phyloP scores from a whole-genome alignment of 2,113 vertebrate species.

The Microcebus jonahi region DNA sequence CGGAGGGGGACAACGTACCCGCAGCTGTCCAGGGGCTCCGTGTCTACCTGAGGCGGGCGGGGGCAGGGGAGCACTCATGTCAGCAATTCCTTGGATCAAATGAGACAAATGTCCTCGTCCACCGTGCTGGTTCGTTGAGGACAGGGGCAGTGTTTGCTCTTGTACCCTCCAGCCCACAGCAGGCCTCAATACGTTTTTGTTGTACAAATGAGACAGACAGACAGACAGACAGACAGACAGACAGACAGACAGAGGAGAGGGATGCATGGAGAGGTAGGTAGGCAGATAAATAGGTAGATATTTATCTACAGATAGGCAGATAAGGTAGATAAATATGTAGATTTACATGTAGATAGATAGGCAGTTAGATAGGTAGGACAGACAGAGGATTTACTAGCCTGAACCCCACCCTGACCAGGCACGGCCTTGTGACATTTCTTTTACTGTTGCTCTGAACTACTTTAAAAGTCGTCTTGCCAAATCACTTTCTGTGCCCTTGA shows the following conservation, averaged over 20 bases:
- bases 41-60: not conserved
- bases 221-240: no score
- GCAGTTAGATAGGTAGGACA: not conserved
- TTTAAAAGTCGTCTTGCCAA: not conserved
- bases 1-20: rapidly evolving
- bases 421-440: not conserved
- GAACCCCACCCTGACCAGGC: not conserved
- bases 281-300: not conserved
- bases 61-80: not conserved
- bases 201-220: not conserved
- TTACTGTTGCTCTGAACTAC: not conserved
- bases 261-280: not conserved
- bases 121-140: not conserved
- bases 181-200: not conserved
- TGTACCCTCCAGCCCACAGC: not conserved
- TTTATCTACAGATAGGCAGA: not conserved
- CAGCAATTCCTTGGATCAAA: not conserved
- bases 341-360: not conserved
- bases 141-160: not conserved
- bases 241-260: no score
- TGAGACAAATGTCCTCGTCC: not conserved
- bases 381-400: not conserved
- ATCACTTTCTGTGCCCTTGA: not conserved
- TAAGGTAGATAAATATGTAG: no score
- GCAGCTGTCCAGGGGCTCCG: not conserved